phyloP scores from a whole-genome alignment of 2,113 vertebrate genomes.

The Alligator mississippiensis region DNA sequence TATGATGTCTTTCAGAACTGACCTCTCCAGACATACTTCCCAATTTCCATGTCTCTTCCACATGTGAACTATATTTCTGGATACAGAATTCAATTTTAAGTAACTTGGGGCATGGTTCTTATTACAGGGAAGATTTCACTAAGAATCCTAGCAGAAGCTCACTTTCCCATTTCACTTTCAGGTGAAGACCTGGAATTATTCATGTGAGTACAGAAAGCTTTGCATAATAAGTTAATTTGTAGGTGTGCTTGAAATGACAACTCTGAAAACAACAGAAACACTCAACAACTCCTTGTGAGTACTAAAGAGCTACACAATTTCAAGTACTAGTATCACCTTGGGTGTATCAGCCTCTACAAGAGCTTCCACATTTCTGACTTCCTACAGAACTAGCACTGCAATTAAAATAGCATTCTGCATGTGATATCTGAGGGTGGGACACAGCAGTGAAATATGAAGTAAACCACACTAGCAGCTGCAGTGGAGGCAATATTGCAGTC shows the following conservation, averaged over 20 bases:
- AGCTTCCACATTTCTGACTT: constrained; percentile 46
- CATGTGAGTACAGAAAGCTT: neutral
- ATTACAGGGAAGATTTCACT: neutral
- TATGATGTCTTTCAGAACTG: neutral
- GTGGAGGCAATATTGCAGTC: neutral
- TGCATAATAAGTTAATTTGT: neutral
- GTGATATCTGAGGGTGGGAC: constrained; percentile 12
- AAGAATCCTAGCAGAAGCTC: neutral
- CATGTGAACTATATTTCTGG: neutral
- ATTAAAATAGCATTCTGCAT: constrained; percentile 21
- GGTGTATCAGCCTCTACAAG: neutral
- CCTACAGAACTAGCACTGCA: constrained; percentile 22
- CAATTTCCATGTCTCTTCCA: neutral
- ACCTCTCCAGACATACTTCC: neutral
- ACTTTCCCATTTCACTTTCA: neutral
- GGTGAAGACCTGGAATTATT: neutral
- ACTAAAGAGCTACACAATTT: neutral
- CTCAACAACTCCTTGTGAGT: neutral
- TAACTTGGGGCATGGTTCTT: neutral
- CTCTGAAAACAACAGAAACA: neutral
- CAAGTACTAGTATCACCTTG: neutral
- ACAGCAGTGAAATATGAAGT: constrained; percentile 3
- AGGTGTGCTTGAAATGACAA: neutral
- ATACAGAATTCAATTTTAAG: neutral
- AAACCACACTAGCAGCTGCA: constrained; percentile 21